Conservation (phyloP, 2,797 vertebrate genomes). For the Eidolon dupreanum region DNA sequence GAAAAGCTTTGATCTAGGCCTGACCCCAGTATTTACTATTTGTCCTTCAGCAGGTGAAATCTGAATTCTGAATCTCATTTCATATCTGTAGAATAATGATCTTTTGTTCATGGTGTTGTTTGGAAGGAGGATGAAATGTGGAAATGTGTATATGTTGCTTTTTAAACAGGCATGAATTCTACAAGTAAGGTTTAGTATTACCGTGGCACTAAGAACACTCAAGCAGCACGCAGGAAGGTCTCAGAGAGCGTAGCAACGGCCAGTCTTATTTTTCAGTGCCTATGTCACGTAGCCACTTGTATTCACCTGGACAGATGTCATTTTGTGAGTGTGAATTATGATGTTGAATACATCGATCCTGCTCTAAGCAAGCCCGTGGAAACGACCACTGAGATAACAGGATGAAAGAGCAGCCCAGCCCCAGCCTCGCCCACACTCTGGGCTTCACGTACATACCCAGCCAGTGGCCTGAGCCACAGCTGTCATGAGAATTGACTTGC, state of each 20-base stretch:
- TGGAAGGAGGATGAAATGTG: background rate
- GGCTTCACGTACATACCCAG: accelerated
- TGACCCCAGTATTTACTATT: background rate
- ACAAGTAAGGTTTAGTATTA: background rate
- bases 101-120: background rate
- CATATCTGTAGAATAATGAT: background rate
- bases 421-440: background rate
- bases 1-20: background rate
- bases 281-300: background rate
- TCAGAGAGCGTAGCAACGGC: background rate
- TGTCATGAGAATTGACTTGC: background rate
- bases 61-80: background rate
- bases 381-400: background rate
- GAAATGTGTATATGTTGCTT: background rate
- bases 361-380: background rate
- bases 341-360: background rate
- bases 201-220: background rate
- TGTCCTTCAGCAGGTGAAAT: background rate
- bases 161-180: background rate
- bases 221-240: no score
- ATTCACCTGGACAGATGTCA: background rate
- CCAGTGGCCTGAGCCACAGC: background rate
- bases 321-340: background rate
- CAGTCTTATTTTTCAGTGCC: background rate
- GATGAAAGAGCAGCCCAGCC: background rate